phyloP scores from a whole-genome alignment of 2,797 vertebrate species.

The Intellagama lesueurii region DNA sequence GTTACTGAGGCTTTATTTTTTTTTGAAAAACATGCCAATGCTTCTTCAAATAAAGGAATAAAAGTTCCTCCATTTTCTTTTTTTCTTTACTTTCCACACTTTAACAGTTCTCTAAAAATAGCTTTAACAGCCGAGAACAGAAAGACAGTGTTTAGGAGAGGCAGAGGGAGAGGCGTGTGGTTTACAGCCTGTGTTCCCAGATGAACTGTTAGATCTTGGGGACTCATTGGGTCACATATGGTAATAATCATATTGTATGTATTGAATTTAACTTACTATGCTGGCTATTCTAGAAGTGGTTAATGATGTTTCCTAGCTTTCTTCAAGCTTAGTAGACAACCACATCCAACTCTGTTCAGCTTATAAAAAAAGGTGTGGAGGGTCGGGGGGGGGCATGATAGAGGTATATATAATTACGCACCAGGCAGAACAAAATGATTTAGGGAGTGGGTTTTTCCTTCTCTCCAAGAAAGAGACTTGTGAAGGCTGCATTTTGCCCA shows the following conservation, averaged over 20 bases:
- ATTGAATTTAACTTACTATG: conserved; percentile 1
- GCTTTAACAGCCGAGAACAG: conserved; percentile 63
- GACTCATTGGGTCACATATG: conserved; percentile 64
- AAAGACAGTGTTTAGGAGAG: conserved; percentile 39
- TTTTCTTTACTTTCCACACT: conserved; percentile 51
- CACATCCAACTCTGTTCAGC: not conserved
- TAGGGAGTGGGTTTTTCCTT: too few relatives aligned
- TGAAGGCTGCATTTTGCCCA: too few relatives aligned
- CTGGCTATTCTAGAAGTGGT: not conserved
- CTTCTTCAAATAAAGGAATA: conserved; percentile 68
- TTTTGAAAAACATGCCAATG: conserved; percentile 54
- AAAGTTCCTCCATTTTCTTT: conserved; percentile 26
- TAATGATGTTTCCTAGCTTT: not conserved
- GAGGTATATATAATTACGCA: not conserved
- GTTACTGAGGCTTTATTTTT: conserved; percentile 66
- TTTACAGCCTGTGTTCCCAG: conserved; percentile 45
- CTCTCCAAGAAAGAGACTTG: too few relatives aligned
- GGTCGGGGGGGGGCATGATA: not conserved
- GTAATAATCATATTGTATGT: conserved; percentile 26
- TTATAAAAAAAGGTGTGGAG: not conserved
- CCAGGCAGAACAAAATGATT: not conserved
- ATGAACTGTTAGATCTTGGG: conserved; percentile 63
- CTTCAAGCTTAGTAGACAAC: conserved; percentile 5
- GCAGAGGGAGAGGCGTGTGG: not conserved
- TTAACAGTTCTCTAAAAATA: conserved; percentile 69